Percentiles rank a stretch among this genome's conserved stretches.
Evolutionary conservation across 2,888 invertebrate genomes (phyloP).

Genomic region (Drosophila stalkeri): DNA sequence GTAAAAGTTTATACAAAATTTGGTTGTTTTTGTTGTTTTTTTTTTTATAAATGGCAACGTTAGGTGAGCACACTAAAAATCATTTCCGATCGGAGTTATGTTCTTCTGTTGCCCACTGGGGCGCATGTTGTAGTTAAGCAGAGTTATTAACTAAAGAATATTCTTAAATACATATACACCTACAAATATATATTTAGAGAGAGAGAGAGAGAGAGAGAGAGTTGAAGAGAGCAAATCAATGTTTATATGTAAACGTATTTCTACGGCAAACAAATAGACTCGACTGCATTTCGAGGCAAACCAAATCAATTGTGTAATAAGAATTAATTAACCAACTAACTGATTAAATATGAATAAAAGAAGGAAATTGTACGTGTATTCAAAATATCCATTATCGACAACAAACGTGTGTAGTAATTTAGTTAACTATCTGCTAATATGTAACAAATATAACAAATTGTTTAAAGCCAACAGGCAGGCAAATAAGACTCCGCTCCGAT

Average conservation of each 20-base stretch:
- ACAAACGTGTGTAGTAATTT: constrained; percentile 72
- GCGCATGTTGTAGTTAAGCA: constrained; percentile 67
- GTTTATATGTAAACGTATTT: constrained; percentile 20
- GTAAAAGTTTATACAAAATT: background rate
- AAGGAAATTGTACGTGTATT: constrained; percentile 23
- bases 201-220: constrained; percentile 2
- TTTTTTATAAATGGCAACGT: background rate
- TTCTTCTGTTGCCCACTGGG: constrained; percentile 18
- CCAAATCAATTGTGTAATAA: constrained; percentile 27
- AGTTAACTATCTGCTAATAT: constrained; percentile 68
- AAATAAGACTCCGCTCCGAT: constrained; percentile 8
- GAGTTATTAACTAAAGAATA: constrained; percentile 54
- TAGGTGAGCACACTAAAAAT: constrained; percentile 19
- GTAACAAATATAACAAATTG: constrained; percentile 38
- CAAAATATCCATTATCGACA: constrained; percentile 47
- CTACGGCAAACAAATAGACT: constrained; percentile 39
- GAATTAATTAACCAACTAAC: constrained; percentile 17
- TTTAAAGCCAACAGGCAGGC: constrained; percentile 13
- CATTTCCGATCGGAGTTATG: constrained; percentile 27
- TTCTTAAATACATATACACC: constrained; percentile 43
- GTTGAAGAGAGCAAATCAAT: constrained; percentile 7
- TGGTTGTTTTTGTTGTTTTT: background rate
- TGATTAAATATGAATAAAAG: constrained; percentile 9
- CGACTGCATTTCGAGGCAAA: constrained; percentile 34
- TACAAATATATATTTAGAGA: constrained; percentile 13